Percentiles rank a stretch among this genome's conserved stretches.
Evolutionary conservation across 53 echinoderm and acorn worm genomes (phyloP).

Genomic region (Henricia sp.): DNA sequence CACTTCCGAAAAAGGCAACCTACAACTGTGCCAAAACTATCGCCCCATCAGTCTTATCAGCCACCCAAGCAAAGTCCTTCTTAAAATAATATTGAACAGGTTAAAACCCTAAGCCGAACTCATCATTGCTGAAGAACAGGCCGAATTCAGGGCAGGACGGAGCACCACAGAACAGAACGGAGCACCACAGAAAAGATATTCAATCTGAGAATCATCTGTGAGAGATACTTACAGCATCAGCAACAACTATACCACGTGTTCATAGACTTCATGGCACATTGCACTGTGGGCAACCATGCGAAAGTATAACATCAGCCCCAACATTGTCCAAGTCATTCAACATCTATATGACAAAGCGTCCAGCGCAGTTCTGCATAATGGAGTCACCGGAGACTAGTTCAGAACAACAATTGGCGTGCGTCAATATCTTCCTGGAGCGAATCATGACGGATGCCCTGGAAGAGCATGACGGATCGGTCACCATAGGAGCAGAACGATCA

Average conservation of each 20-base stretch:
- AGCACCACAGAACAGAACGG: slow-evolving; percentile 4
- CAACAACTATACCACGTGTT: slow-evolving; percentile 42
- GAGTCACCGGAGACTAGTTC: slow-evolving; percentile 30
- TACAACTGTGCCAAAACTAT: slow-evolving; percentile 54
- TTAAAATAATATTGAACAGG: slow-evolving; percentile 40
- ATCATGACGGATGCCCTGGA: too few relatives aligned
- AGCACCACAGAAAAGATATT: slow-evolving; percentile 25
- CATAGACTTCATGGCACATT: slow-evolving; percentile 45
- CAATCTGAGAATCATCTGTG: slow-evolving; percentile 21
- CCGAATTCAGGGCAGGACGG: too few relatives aligned
- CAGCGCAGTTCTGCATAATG: slow-evolving; percentile 37
- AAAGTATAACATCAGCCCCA: too few relatives aligned
- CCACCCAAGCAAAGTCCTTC: too few relatives aligned
- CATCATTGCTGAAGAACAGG: slow-evolving; percentile 56
- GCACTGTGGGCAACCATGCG: too few relatives aligned
- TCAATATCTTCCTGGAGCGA: slow-evolving; percentile 63
- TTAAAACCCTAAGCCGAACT: slow-evolving; percentile 35
- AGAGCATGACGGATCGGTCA: slow-evolving; percentile 36
- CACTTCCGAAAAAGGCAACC: too few relatives aligned
- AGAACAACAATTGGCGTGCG: slow-evolving; percentile 50
- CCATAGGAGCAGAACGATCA: slow-evolving; percentile 24
- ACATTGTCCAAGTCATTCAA: too few relatives aligned
- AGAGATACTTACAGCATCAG: slow-evolving; percentile 36
- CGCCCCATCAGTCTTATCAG: slow-evolving; percentile 41
- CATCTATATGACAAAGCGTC: slow-evolving; percentile 26